Evolutionary conservation across 1,140 invertebrate species (phyloP), one percentile per base, ranked within the genome.

Genomic region (Caenorhabditis tropicalis): DNA sequence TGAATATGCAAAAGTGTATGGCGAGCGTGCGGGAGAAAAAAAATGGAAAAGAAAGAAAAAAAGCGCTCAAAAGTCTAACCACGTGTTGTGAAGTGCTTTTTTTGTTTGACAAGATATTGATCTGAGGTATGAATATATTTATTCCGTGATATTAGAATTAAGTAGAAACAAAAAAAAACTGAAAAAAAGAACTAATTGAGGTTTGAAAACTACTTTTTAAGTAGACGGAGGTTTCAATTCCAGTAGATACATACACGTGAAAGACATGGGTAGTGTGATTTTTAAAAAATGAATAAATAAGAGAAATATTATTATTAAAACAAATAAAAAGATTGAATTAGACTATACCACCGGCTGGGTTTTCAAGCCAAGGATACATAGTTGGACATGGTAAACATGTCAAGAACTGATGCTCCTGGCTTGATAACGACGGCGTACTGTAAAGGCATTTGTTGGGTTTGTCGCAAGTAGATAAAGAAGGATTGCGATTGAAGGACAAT

Each of bases 361-460:
- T 87, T 29, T 82, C 51, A 7, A 82, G 39, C 87, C 87, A 87
- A 10, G 87, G 87, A 79, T 86, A 87, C 60, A 82, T 51, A 21
- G 88, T 81, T n/a, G 87, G 87, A 60, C 87, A 87, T 31, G 86
- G 83, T 10, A 74, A 56, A 43, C 87, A 87, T 31, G 87, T 87
- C 21, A 82, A 43, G 83, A 87, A 87, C 43, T 87, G 86, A 80
- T 85, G 86, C 60, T 87, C 87, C 19, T 74, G 70, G 43, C 74
- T 86, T 29, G 87, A 87, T 79, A 87, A 39, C 24, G 49, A 48
- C 27, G 86, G 86, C 48, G 86, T 87, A 36, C 86, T 53, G 81
- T 87, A 87, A n/a, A 87, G 83, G 74, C 87, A 87, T 65, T 87
- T 87, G 79, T 87, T 87, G 16, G 86, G 79, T 48, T 82, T 85